Evolutionary conservation across 2,888 invertebrate genomes (phyloP).

Genomic region (Agrenia bidenticulata): DNA sequence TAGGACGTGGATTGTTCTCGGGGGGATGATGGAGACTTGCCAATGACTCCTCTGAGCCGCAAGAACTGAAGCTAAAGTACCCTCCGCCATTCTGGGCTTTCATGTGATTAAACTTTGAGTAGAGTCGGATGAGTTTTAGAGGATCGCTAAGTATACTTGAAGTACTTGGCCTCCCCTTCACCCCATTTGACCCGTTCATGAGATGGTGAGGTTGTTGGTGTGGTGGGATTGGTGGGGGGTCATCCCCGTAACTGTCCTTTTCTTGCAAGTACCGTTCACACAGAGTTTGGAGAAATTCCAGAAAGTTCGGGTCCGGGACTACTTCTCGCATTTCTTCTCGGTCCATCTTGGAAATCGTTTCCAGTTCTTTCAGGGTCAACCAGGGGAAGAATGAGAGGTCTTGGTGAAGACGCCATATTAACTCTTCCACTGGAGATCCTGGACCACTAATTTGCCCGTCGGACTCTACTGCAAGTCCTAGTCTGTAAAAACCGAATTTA

Average conservation of each 20-base stretch:
- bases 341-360: conserved; percentile 84
- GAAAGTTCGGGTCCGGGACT: conserved; percentile 59
- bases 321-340: conserved; percentile 83
- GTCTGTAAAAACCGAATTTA: conserved; percentile 12
- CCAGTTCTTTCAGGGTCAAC: conserved; percentile 79
- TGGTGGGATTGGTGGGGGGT: background rate
- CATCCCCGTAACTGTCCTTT: conserved; percentile 36
- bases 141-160: conserved; percentile 48
- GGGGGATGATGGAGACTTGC: background rate
- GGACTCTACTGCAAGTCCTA: conserved; percentile 48
- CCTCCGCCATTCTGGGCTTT: conserved; percentile 4
- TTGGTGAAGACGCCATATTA: conserved; percentile 75
- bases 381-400: conserved; percentile 82
- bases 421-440: conserved; percentile 61
- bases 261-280: conserved; percentile 50
- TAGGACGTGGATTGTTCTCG: conserved; percentile 13
- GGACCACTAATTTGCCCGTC: conserved; percentile 41
- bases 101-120: conserved; percentile 45
- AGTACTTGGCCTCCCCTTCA: conserved; percentile 12
- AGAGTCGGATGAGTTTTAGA: conserved; percentile 52
- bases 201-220: background rate
- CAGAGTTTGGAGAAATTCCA: conserved; percentile 51
- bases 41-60: conserved; percentile 19
- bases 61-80: conserved; percentile 11
- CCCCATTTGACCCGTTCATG: conserved; percentile 21